These are phyloP conservation scores for Orchestes rusci DNA, from an alignment of 2,888 invertebrate genomes.

Conservation along the genomic window DNA sequence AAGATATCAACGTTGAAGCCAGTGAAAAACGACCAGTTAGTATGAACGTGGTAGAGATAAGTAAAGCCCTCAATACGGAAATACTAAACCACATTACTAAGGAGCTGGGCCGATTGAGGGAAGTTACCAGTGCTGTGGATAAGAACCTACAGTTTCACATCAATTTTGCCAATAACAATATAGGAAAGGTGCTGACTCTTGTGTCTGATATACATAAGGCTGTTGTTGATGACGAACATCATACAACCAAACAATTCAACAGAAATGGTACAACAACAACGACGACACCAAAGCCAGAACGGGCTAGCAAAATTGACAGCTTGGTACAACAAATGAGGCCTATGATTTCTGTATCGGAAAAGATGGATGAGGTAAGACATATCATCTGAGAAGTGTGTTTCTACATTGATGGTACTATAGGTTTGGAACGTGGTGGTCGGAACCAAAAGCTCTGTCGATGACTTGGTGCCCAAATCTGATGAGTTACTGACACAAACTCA, in stretches of 20 bases:
- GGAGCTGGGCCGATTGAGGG: conserved; percentile 70
- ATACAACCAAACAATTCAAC: conserved; percentile 30
- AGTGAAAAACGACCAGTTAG: conserved; percentile 82
- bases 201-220: conserved; percentile 78
- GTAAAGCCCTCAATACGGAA: conserved; percentile 75
- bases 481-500: conserved; percentile 79
- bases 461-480: conserved; percentile 79
- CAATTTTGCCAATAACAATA: conserved; percentile 73
- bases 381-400: no score
- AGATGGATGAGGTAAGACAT: conserved; percentile 76
- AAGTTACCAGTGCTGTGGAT: conserved; percentile 70
- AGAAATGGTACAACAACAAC: conserved; percentile 52
- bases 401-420: no score
- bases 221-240: conserved; percentile 62
- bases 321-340: conserved; percentile 77
- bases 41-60: conserved; percentile 74
- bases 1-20: conserved; percentile 80
- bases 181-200: conserved; percentile 70
- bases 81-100: conserved; percentile 74
- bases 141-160: conserved; percentile 80
- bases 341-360: conserved; percentile 77
- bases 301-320: conserved; percentile 70
- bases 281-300: conserved; percentile 46
- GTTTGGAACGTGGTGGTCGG: conserved; percentile 46
- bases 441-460: conserved; percentile 80